These are phyloP conservation scores for Hydrolagus affinis DNA, from an alignment of 2,113 vertebrate species.

Conservation along the genomic window DNA sequence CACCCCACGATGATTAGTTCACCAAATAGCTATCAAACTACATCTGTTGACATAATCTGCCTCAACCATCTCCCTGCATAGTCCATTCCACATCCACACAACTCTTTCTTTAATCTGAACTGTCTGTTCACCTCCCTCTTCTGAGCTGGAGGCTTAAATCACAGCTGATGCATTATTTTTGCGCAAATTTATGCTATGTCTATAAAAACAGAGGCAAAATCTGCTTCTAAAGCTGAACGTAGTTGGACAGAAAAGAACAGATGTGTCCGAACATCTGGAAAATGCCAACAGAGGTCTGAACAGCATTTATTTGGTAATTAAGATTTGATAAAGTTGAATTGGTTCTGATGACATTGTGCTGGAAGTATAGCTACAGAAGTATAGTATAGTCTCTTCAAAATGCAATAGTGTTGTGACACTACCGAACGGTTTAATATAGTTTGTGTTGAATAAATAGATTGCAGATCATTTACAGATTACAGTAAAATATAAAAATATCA, in stretches of 20 bases:
- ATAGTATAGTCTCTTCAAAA: background rate
- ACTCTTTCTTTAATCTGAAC: background rate
- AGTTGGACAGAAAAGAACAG: slow-evolving; percentile 11
- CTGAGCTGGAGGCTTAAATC: background rate
- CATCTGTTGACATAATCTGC: background rate
- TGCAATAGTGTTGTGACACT: no score
- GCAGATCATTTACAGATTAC: no score
- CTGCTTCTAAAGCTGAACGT: slow-evolving; percentile 10
- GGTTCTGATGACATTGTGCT: slow-evolving; percentile 25
- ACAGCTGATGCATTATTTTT: background rate
- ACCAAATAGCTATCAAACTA: background rate
- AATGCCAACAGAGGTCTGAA: slow-evolving; percentile 24
- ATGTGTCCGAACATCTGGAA: slow-evolving; percentile 9
- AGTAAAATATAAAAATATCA: no score
- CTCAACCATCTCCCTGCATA: background rate
- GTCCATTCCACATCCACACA: background rate
- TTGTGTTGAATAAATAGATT: no score
- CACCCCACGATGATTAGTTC: background rate
- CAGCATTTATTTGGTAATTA: slow-evolving; percentile 7
- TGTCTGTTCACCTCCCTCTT: background rate
- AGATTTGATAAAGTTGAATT: slow-evolving; percentile 20
- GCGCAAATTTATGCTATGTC: slow-evolving; percentile 10
- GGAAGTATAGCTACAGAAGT: no score
- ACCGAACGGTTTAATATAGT: no score
- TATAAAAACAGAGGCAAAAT: slow-evolving; percentile 18